Base-by-base conservation (phyloP, 2,797 vertebrate species). In the Somateria mollissima region DNA sequence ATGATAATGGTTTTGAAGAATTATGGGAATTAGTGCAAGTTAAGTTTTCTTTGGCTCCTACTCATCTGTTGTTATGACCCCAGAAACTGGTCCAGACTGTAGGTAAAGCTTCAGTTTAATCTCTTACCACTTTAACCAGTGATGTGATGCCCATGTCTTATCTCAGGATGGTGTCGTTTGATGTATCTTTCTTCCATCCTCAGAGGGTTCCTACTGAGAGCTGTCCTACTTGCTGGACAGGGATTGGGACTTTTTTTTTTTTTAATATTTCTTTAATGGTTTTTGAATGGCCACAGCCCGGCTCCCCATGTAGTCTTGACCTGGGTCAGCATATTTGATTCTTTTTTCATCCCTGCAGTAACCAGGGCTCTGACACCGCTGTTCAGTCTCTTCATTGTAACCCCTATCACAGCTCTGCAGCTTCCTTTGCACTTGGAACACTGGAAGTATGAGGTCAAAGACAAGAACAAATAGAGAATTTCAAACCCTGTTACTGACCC, bases 191-290 rank as follows among this genome's bases (percentile, higher is more conserved):
- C 58, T 95, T 92, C 90, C 62, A 20, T 22, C 15, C 51, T 93
- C 76, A 85, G 39, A 94, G 39, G 20, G 20, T 56, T 93, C 94
- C 91, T 75, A 70, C 73, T n/a, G 92, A 79, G 94, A 92, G 39
- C 69, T 94, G 95, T 91, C 82, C 91, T 64, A 96, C 76, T 95
- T 96, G 76, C 62, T 95, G n/a, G 28, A 85, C 86, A 13, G 34
- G n/a, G 47, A 90, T 70, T 2, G 1, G 10, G 58, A 78, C 71
- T 60, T 92, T 89, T 94, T 67, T 76, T 94, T 90, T 92, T 92
- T 95, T 71, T 70, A 92, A 91, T 45, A 76, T 47, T 84, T 25
- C 39, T 95, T 86, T 64, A 60, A 74, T 30, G 10, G 21, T 11
- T 84, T 96, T 78, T 93, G 60, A 93, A 92, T 20, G 34, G 58